Base-by-base conservation (phyloP, 2,888 invertebrate species). In the Athetis lepigone region DNA sequence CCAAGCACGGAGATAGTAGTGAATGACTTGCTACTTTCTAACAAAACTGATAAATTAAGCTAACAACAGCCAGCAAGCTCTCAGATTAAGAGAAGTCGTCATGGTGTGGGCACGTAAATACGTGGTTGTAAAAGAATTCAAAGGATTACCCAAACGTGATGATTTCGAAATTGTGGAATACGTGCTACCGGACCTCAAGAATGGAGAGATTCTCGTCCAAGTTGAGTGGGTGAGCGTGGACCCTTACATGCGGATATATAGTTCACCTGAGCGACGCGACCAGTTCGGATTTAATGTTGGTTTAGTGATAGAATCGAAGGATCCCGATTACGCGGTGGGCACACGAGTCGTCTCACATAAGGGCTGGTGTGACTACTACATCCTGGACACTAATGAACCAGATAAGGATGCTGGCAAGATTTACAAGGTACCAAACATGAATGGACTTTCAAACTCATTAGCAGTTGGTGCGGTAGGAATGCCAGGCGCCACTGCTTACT, bases 401-500 rank as follows among this genome's bases (percentile, higher is more conserved):
- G 40, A 68, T 43, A 43, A 69, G 0, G 27, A 40, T 0, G 13
- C 51, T 0, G 79, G 85, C 0, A 72, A 49, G 49, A 61, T 88
- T 13, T 90, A 90, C 76, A 87, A 88, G 55, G 59, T 96, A n/a
- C 96, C 96, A 0, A 95, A 96, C 68, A 81, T 96, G 52, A 95
- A 95, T 62, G 91, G 94, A 0, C 61, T 92, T 2, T 77, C 97
- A 0, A 70, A 88, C 1, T 97, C 97, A 0, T 87, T 96, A 11
- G 95, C 92, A 7, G 79, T 97, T 0, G 97, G 97, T 18, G 92
- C 95, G 2, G 87, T 97, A 2, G 97, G 97, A 65, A 96, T 96
- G 96, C 96, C 97, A 8, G 97, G 97, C 92, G 96, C 95, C 43
- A 96, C 97, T 0, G 97, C 97, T 0, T 97, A 97, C 83, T 97